phyloP scores from a whole-genome alignment of 2,888 invertebrate genomes.

The Boloria euphrosyne region DNA sequence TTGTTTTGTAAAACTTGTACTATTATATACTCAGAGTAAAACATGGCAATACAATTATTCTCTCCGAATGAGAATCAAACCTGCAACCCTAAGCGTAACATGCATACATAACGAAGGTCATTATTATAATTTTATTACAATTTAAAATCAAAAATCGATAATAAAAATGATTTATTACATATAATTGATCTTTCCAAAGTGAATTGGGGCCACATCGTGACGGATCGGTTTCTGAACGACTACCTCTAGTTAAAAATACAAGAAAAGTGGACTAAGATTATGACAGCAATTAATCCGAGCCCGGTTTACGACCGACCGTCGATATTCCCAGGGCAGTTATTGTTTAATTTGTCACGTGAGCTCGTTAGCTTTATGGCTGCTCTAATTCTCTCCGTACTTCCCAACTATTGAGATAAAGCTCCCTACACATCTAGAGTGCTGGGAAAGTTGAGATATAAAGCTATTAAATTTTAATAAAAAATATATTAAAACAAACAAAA shows the following conservation, averaged over 20 bases:
- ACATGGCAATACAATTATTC: no score
- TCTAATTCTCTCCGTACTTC: constrained; percentile 16
- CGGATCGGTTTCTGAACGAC: neutral
- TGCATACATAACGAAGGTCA: no score
- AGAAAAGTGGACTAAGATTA: neutral
- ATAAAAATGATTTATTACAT: no score
- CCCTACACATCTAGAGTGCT: neutral
- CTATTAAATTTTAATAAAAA: no score
- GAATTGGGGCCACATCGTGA: neutral
- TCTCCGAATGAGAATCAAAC: no score
- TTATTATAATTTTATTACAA: no score
- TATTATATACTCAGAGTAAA: no score
- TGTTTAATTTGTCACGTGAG: constrained; percentile 28
- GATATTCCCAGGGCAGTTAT: constrained; percentile 18
- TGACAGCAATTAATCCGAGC: constrained; percentile 1
- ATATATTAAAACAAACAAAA: no score
- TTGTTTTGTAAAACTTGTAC: no score
- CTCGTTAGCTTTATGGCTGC: constrained; percentile 24
- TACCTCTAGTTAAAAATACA: neutral
- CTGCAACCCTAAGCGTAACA: no score
- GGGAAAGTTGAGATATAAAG: neutral
- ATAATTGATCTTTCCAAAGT: no score
- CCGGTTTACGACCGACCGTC: neutral
- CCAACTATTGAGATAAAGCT: constrained; percentile 15
- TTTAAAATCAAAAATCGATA: no score